Base-by-base conservation (phyloP, 1,140 invertebrate species). In the Neelides sp. region DNA sequence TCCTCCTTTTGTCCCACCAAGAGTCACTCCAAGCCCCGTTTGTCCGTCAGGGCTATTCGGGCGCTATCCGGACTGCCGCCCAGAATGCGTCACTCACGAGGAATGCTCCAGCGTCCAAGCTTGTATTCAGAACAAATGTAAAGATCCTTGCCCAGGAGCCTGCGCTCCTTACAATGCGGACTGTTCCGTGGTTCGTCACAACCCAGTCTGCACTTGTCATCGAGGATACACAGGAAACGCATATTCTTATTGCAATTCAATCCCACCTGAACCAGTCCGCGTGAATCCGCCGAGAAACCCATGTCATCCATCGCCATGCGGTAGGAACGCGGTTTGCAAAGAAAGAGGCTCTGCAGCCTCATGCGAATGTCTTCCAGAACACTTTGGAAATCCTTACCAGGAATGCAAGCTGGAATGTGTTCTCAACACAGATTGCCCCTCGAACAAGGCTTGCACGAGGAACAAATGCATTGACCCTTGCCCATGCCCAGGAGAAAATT, bases 151-250 rank as follows among this genome's bases (percentile, higher is more conserved):
- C 43, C 19, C 57, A 39, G 44, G 62, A 32, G 37, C 64, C n/a
- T 61, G 84, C 63, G 84, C 83, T 28, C 68, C 77, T 0, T 49
- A 44, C 63, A 84, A 85, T 60, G 79, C 86, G 1, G 78, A 84
- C 50, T 92, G 86, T 61, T 75, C 76, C 56, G 78, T 89, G 37
- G 75, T 75, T 63, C 76, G 87, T 59, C 85, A 88, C 58, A 85
- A 85, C 82, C 12, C 85, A 82, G 64, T 69, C 73, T 35, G 77
- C 66, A 73, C 71, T 41, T 85, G 82, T 61, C 71, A 76, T 22
- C 65, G 69, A 42, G 78, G 76, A 27, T 84, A 76, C 60, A 78
- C 73, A 2, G 82, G 82, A 17, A 80, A 85, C 71, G 80, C 82
- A 2, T 82, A 83, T 64, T 73, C 71, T 37, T 76, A 75, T 54